These are phyloP conservation scores for Smittia aterrima DNA, from an alignment of 2,888 invertebrate genomes.

Conservation along the genomic window DNA sequence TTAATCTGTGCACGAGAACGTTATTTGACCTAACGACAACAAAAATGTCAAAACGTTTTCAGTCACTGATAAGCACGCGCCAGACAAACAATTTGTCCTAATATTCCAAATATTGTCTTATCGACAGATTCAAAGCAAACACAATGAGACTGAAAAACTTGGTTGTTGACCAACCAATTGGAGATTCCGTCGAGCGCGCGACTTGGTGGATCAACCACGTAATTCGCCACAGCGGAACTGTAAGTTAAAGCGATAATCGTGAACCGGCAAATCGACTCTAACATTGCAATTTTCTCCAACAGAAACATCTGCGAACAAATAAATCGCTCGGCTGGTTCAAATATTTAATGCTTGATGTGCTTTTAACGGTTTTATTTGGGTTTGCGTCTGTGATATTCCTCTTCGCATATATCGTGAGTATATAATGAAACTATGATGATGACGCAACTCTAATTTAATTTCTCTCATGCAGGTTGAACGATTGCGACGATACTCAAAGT, in stretches of 20 bases:
- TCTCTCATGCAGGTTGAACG: neutral
- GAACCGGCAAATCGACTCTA: constrained; percentile 43
- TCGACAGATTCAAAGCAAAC: constrained; percentile 44
- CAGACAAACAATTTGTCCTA: neutral
- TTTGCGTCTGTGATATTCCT: constrained; percentile 18
- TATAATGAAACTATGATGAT: neutral
- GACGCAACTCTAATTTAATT: neutral
- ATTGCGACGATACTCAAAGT: constrained; percentile 45
- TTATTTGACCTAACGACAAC: neutral
- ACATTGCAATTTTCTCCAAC: constrained; percentile 28
- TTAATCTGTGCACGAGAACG: neutral
- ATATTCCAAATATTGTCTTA: too few species aligned
- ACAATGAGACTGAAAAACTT: constrained; percentile 44
- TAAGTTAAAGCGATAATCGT: neutral
- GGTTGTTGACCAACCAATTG: constrained; percentile 45
- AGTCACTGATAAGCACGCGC: neutral
- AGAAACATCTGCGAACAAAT: constrained; percentile 25
- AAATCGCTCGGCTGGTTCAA: constrained; percentile 45
- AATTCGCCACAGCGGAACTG: constrained; percentile 45
- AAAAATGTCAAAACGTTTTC: neutral
- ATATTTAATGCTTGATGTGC: constrained; percentile 45
- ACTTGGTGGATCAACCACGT: constrained; percentile 47
- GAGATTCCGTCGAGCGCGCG: constrained; percentile 45
- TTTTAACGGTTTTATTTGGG: constrained; percentile 37
- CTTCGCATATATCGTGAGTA: constrained; percentile 33